Evolutionary conservation across 2,888 invertebrate species (phyloP), one percentile per base, ranked within the genome.

Genomic region (Watsonalla cultraria): DNA sequence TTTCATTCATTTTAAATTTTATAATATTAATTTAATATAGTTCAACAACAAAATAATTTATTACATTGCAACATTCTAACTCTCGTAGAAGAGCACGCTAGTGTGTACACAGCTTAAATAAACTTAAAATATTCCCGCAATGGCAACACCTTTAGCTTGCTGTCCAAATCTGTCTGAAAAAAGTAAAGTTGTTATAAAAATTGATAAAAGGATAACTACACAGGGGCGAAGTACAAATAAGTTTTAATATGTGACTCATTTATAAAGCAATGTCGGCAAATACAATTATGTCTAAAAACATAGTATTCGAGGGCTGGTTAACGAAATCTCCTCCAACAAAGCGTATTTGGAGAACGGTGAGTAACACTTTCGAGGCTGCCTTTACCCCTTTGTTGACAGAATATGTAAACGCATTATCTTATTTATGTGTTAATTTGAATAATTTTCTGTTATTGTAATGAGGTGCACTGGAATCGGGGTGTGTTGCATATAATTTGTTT

Each of bases 301-400:
- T 95, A 62, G 94, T 96, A 65, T 95, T 95, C 80, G 96, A 97
- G 89, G 98, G 98, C 62, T 98, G 98, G 98, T 92, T 98, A 72
- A 97, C 96, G 59, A 98, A 98, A 92, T 98, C 98, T 57, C 98
- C 98, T 68, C 98, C 98, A 57, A 95, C 96, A 56, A 97, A 96
- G 91, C 93, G 96, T 70, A 94, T 97, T 79, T 97, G 96, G 94
- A 94, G 97, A 93, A 97, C 97, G 87, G 98, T 98, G 93, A 95
- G 96, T 94, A 64, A 59, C 60, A 71, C 57, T 67, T 65, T 74
- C 55, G 51, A 54, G 45, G 39, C 49, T 53, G 4, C 11, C 42
- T 5, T 11, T 42, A 63, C 71, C 70, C 65, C 72, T 80, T 84
- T 84, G 83, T 85, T 85, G 80, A 82, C 81, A 80, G 66, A 71